A percentile compares a stretch with the other conserved stretches of the same genome.
phyloP scores from a whole-genome alignment of 2,113 vertebrate species.

The Pholis gunnellus region DNA sequence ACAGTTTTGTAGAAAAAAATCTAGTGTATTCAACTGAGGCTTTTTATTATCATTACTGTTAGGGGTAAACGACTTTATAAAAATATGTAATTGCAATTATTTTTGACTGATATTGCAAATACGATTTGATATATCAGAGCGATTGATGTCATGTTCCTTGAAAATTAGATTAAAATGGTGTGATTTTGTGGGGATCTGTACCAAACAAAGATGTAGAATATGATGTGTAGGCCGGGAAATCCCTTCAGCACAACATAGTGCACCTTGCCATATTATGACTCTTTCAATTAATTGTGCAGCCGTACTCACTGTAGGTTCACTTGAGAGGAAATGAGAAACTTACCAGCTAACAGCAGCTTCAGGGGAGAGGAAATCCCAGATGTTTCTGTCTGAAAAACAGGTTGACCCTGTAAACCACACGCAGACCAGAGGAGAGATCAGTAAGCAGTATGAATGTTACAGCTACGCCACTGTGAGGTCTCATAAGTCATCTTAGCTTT shows the following conservation, averaged over 20 bases:
- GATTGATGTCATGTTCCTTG: background rate
- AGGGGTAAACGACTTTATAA: background rate
- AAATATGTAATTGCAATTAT: background rate
- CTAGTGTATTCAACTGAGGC: background rate
- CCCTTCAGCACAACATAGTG: background rate
- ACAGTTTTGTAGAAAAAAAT: slow-evolving; percentile 10
- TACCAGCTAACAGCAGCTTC: slow-evolving; percentile 50
- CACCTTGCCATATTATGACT: background rate
- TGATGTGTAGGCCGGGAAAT: too few species aligned
- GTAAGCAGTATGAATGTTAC: slow-evolving; percentile 52
- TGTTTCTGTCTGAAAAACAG: slow-evolving; percentile 76
- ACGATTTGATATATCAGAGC: background rate
- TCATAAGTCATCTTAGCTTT: slow-evolving; percentile 70
- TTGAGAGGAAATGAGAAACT: slow-evolving; percentile 21
- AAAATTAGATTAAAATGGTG: background rate
- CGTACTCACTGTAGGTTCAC: slow-evolving; percentile 19
- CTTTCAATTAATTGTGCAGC: background rate
- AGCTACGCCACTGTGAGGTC: slow-evolving; percentile 57
- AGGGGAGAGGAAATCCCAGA: slow-evolving; percentile 75
- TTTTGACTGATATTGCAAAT: background rate
- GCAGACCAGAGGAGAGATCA: slow-evolving; percentile 49
- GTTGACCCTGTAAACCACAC: slow-evolving; percentile 62
- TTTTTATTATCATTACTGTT: slow-evolving; percentile 15
- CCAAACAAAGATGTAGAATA: too few species aligned
- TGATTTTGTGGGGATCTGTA: too few species aligned